These are phyloP conservation scores for Odontomachus brunneus DNA, from an alignment of 1,140 invertebrate genomes.

Conservation along the genomic window DNA sequence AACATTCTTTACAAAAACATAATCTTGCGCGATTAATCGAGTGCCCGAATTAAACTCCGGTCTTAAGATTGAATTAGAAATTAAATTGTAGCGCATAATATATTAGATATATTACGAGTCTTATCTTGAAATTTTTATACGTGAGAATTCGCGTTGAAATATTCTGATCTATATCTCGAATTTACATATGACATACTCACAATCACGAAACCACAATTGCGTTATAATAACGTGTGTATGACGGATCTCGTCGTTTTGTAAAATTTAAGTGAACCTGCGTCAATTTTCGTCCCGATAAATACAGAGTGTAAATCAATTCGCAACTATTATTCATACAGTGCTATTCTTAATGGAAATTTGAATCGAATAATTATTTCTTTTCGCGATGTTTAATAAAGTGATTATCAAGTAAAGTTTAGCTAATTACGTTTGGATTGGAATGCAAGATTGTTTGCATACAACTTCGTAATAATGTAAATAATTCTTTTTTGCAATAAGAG, in stretches of 20 bases:
- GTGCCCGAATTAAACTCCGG: background rate
- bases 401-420: too few relatives aligned
- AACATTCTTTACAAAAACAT: background rate
- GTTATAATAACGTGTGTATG: background rate
- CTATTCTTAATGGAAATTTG: too few relatives aligned
- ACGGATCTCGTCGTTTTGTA: background rate
- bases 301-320: too few relatives aligned
- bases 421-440: too few relatives aligned
- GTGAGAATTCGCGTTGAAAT: background rate
- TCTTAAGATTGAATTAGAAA: background rate
- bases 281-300: conserved; percentile 30
- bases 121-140: background rate
- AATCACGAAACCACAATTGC: background rate
- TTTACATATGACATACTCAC: background rate
- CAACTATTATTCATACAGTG: too few relatives aligned
- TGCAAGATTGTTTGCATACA: too few relatives aligned
- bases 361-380: too few relatives aligned
- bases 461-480: too few relatives aligned
- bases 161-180: background rate
- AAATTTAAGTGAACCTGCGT: conserved; percentile 23
- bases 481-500: too few relatives aligned
- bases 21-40: background rate
- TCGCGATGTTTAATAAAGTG: too few relatives aligned
- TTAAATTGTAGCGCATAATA: background rate
- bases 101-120: background rate